phyloP scores from a whole-genome alignment of 2,888 invertebrate genomes.

The Campopleginae sp. region DNA sequence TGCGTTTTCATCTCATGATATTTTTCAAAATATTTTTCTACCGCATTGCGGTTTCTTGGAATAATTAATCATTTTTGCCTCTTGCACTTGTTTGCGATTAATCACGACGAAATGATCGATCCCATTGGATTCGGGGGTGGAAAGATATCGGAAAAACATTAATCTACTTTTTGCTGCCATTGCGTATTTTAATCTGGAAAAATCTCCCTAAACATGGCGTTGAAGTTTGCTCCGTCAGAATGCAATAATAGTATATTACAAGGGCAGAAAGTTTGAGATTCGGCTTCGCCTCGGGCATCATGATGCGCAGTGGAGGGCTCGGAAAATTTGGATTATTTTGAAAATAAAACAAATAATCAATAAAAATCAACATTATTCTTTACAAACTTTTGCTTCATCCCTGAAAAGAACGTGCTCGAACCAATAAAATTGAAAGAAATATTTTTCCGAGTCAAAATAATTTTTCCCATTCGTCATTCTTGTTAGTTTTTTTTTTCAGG shows the following conservation, averaged over 20 bases:
- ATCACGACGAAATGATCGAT: background rate
- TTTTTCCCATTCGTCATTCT: background rate
- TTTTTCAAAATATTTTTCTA: background rate
- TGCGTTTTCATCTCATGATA: background rate
- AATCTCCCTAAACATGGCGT: too few relatives aligned
- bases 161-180: background rate
- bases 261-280: too few relatives aligned
- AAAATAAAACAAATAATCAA: too few relatives aligned
- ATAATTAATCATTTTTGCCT: background rate
- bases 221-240: too few relatives aligned
- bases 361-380: too few relatives aligned
- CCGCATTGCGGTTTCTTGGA: background rate
- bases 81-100: background rate
- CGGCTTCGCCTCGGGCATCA: too few relatives aligned
- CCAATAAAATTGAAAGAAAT: background rate
- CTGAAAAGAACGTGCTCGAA: background rate
- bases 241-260: too few relatives aligned
- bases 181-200: background rate
- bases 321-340: too few relatives aligned
- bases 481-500: background rate
- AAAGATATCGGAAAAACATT: background rate
- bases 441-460: background rate
- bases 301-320: too few relatives aligned
- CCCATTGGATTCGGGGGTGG: background rate
- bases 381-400: too few relatives aligned